Evolutionary conservation across 2,888 invertebrate species (phyloP).

Genomic region (Caenorhabditis sp.): DNA sequence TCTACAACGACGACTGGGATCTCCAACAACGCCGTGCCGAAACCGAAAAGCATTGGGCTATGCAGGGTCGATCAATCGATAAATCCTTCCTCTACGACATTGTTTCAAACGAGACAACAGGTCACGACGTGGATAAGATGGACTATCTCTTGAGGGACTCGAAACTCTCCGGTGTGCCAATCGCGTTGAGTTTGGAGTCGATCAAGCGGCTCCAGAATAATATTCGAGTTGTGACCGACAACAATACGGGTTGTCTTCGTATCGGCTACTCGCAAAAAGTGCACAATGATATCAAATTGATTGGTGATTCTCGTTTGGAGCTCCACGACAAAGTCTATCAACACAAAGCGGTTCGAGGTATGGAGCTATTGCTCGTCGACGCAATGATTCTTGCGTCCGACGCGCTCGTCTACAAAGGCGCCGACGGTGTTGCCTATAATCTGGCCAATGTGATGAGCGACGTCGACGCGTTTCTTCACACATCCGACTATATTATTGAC

Average conservation of each 20-base stretch:
- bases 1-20: background rate
- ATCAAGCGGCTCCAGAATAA: constrained; percentile 34
- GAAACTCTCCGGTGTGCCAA: constrained; percentile 28
- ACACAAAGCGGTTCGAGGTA: constrained; percentile 58
- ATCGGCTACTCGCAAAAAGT: constrained; percentile 29
- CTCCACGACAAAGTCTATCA: constrained; percentile 64
- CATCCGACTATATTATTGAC: constrained; percentile 44
- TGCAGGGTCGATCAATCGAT: constrained; percentile 53
- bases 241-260: constrained; percentile 23
- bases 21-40: background rate
- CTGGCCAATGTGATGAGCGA: constrained; percentile 33
- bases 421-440: constrained; percentile 20
- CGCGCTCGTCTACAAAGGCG: constrained; percentile 34
- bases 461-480: constrained; percentile 44
- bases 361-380: constrained; percentile 49
- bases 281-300: constrained; percentile 20
- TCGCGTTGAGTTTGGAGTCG: constrained; percentile 23
- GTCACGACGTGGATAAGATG: constrained; percentile 72
- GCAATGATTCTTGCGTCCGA: constrained; percentile 29
- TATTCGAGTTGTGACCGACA: constrained; percentile 38
- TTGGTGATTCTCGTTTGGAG: constrained; percentile 47
- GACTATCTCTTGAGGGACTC: constrained; percentile 78
- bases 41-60: constrained; percentile 35
- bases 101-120: constrained; percentile 48
- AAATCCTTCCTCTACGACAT: constrained; percentile 76